Evolutionary conservation across 1,140 invertebrate genomes (phyloP).

Genomic region (Venustaconcha ellipsiformis): DNA sequence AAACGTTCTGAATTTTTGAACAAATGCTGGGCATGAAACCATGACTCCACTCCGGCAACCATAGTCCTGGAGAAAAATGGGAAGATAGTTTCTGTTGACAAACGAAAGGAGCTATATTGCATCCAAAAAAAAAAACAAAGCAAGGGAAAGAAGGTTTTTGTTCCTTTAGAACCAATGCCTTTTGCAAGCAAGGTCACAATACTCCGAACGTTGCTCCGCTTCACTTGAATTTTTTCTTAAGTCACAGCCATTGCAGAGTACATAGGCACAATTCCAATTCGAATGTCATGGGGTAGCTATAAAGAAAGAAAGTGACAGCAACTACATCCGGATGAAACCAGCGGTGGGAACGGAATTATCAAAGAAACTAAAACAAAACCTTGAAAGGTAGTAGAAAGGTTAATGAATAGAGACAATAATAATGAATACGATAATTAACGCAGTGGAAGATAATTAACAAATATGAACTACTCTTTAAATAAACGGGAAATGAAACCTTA

Average conservation of each 20-base stretch:
- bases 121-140: conserved; percentile 3
- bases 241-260: neutral
- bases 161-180: neutral
- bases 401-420: neutral
- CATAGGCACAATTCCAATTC: conserved; percentile 6
- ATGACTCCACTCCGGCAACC: neutral
- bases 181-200: neutral
- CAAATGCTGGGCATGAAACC: neutral
- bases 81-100: neutral
- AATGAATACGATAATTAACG: neutral
- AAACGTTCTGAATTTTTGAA: conserved; percentile 8
- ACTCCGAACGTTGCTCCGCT: neutral
- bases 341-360: neutral
- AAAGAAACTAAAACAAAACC: neutral
- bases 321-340: neutral
- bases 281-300: neutral
- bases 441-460: no score
- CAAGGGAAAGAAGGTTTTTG: neutral
- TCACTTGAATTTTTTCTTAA: neutral
- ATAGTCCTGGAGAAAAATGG: neutral
- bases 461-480: neutral
- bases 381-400: conserved; percentile 8
- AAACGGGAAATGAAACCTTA: neutral
- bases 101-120: neutral
- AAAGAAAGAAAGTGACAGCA: conserved; percentile 3